Base-by-base conservation (phyloP, 2,888 invertebrate species). In the Caenorhabditis virilis region DNA sequence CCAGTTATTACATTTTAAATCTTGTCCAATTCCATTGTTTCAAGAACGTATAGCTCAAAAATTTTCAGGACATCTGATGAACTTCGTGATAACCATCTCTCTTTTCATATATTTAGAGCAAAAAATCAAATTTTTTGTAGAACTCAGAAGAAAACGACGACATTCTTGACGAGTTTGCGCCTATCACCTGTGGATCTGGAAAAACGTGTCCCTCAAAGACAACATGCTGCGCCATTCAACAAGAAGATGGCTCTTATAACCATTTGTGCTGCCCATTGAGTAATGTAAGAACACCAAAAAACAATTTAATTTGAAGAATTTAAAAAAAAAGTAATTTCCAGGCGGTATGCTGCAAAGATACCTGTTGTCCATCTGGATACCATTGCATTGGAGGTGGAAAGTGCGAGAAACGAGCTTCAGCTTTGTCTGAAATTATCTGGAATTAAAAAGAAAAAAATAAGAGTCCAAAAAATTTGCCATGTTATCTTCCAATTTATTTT, bases 341-440 rank as follows among this genome's bases (percentile, higher is more conserved):
- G 72, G 72, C 59, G 11, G 67, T 69, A 15, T 72, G 72, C 43
- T 72, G 72, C 47, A 42, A 51, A 20, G 27, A 59, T 58, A 61
- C 60, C 16, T 72, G 72, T 33, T 72, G 72, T 33, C 72, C 72
- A 9, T 26, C 45, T 18, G 72, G 72, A 2, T 72, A 60, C 36
- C 67, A 67, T 15, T 72, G 72, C 33, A 47, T 67, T 5, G 57
- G 35, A 2, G 64, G 64, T 16, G 66, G 66, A 26, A 65, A 63
- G 15, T 72, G 72, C 33, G 72, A 72, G 43, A 69, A 66, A 49
- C 56, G 46, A 48, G 65, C 65, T 5, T 38, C 38, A n/a, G n/a
- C n/a, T n/a, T n/a, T n/a, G n/a, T n/a, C n/a, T n/a, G n/a, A n/a
- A n/a, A n/a, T n/a, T n/a, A n/a, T n/a, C n/a, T n/a, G n/a, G n/a